Evolutionary conservation across 2,797 vertebrate species (phyloP).

Genomic region (Chloroceryle amazona): DNA sequence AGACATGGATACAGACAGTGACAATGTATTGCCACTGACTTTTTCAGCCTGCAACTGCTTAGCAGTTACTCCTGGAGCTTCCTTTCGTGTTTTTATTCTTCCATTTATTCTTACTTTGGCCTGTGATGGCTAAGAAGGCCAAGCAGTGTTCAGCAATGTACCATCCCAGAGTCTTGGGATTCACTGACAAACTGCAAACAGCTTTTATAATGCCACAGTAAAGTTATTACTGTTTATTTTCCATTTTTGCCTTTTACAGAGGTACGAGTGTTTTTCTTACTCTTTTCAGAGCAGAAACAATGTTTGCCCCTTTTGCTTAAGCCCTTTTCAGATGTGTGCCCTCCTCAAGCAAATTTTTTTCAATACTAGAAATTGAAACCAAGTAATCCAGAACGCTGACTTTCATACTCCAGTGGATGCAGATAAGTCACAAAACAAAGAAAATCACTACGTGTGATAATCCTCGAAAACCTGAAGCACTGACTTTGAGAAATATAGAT

Average conservation of each 20-base stretch:
- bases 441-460: neutral
- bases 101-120: neutral
- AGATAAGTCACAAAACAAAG: neutral
- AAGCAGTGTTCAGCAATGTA: neutral
- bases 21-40: neutral
- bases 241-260: neutral
- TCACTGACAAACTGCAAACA: neutral
- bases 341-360: neutral
- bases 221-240: neutral
- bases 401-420: neutral
- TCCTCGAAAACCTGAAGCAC: neutral
- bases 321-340: neutral
- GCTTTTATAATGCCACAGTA: neutral
- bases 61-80: neutral
- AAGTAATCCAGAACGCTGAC: neutral
- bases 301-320: neutral
- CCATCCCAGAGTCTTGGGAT: neutral
- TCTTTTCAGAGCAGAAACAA: neutral
- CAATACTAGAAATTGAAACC: neutral
- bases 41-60: neutral
- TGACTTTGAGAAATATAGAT: neutral
- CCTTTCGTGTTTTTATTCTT: neutral
- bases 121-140: neutral
- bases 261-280: neutral
- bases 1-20: fast-evolving